Evolutionary conservation across 2,113 vertebrate species (phyloP).

Genomic region (human): GRCh38 chr18:38227001-38227500

Average conservation of each 20-base stretch:
- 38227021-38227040: neutral
- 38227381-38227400: neutral
- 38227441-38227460: neutral
- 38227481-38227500: neutral
- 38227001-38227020: neutral
- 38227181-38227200: neutral
- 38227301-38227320: neutral
- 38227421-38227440: neutral
- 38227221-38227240: neutral
- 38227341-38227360: neutral
- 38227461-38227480: neutral
- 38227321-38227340: neutral
- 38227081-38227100: neutral
- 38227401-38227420: neutral
- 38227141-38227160: neutral
- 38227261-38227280: neutral
- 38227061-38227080: neutral
- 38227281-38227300: neutral
- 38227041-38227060: neutral
- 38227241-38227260: neutral
- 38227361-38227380: neutral
- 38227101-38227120: neutral
- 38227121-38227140: neutral
- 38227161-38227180: neutral
- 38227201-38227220: neutral